A percentile compares a stretch with the other conserved stretches of the same genome.
Conservation (phyloP, 2,113 vertebrate genomes). For the Chrysemys picta region DNA sequence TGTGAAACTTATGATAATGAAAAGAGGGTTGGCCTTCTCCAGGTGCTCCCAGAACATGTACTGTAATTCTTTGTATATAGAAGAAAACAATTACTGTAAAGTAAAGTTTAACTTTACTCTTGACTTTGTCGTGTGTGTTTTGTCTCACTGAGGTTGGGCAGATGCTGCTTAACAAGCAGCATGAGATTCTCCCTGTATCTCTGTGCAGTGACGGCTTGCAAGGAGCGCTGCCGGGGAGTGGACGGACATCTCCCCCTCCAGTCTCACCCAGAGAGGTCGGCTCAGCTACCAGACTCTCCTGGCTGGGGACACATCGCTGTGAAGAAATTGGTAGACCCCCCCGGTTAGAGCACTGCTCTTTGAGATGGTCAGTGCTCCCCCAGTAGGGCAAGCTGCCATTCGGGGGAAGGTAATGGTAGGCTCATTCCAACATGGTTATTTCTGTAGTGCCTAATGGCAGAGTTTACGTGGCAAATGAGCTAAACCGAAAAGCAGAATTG, state of each 20-base stretch:
- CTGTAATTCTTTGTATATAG: slow-evolving; percentile 94
- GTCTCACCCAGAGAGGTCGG: neutral
- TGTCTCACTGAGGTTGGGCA: slow-evolving; percentile 66
- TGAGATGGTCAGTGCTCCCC: too few species aligned
- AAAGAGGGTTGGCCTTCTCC: slow-evolving; percentile 78
- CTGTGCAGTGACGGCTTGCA: neutral
- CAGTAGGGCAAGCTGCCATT: too few species aligned
- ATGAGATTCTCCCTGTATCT: too few species aligned
- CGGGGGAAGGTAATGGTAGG: too few species aligned
- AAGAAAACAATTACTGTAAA: slow-evolving; percentile 88
- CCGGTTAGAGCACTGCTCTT: too few species aligned
- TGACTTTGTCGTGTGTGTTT: slow-evolving; percentile 79
- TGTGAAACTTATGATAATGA: slow-evolving; percentile 81
- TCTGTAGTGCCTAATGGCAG: too few species aligned
- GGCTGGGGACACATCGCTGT: too few species aligned
- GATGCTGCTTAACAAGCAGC: neutral
- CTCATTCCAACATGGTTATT: too few species aligned
- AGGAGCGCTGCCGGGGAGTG: neutral
- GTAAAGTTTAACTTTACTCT: slow-evolving; percentile 92
- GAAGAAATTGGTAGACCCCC: neutral
- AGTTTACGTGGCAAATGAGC: too few species aligned
- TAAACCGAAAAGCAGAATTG: too few species aligned
- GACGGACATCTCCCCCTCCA: neutral
- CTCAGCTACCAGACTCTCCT: neutral
- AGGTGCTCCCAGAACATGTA: slow-evolving; percentile 87